Base-by-base conservation (phyloP, 2,797 vertebrate species). In the Sebastes minor region DNA sequence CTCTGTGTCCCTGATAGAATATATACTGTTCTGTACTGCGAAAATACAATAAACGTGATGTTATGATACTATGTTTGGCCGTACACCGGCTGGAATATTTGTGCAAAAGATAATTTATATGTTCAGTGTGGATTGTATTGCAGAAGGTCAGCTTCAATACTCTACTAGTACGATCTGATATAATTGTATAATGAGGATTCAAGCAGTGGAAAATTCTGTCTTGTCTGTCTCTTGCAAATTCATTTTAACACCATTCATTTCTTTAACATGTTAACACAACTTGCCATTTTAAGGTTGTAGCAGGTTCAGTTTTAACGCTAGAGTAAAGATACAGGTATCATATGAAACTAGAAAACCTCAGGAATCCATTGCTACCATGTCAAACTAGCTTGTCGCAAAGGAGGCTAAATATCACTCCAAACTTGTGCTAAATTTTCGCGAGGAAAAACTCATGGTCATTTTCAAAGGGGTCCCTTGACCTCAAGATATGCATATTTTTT, bases 351-450 rank as follows among this genome's bases (percentile, higher is more conserved):
- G 42, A 46, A 46, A 46, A 46, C 0, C 42, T 46, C 16, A 46
- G 42, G 42, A 46, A 0, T 46, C 16, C 14, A 46, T 46, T 46
- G 0, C 0, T 46, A 46, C 14, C 42, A 18, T 46, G 42, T 46
- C 16, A 46, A 0, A 1, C 42, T 46, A 18, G 42, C 42, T 46
- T 8, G 16, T 46, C 0, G 16, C 42, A 46, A 46, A 46, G 42
- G 42, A 46, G 42, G 3, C 42, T 46, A 46, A 46, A 46, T 18
- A 18, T 18, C 16, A 7, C 42, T 46, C 42, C 42, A 46, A 46
- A 46, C 42, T 46, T 46, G 16, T 0, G 38, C 14, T 7, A 42
- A 16, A 42, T 42, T 42, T 16, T 42, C 1, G 0, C 6, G 14
- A 42, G 14, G 38, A 42, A 42, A 42, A 42, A 6, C 1, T 42